Base-by-base conservation (phyloP, 2,888 invertebrate species). In the Nomada fabriciana region DNA sequence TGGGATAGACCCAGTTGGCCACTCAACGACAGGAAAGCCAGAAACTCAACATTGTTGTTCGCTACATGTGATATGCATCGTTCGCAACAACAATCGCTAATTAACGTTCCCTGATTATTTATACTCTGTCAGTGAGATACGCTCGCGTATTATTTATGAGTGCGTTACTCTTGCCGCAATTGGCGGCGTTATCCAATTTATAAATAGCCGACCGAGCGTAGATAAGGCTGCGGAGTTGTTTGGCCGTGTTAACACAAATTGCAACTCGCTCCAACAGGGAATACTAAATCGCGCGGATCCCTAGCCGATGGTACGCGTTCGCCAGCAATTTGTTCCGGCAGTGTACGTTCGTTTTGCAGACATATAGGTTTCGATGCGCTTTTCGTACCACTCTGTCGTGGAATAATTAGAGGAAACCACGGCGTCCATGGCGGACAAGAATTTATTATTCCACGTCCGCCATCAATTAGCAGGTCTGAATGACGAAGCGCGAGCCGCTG, bases 111-210 rank as follows among this genome's bases (percentile, higher is more conserved):
- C 18, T 72, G 71, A 68, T 84, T 84, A 53, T 69, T 72, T 23
- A 63, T 63, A 55, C 20, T 53, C 50, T 55, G 63, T 59, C 73
- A 64, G 53, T 11, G 60, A 74, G 69, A 76, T 76, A 82, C 9
- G 20, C n/a, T n/a, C 11, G 36, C 18, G 10, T 29, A 61, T 83
- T 83, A 76, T 78, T 86, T 83, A 86, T 73, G 76, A 63, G 75
- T 74, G 74, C 77, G 75, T 64, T 81, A 80, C 80, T 82, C 76
- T 65, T 75, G 61, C 55, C 63, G 63, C 70, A 23, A 57, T 60
- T 60, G 47, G 50, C 52, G 59, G 50, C 50, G 63, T 55, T 55
- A 76, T 78, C 76, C 68, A 10, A 63, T 52, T 70, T 75, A 65
- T 79, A 79, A 76, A 71, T 71, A 68, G 65, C 57, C 4, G 68